Conservation (phyloP, 2,888 invertebrate species). For the Lycaena phlaeas region DNA sequence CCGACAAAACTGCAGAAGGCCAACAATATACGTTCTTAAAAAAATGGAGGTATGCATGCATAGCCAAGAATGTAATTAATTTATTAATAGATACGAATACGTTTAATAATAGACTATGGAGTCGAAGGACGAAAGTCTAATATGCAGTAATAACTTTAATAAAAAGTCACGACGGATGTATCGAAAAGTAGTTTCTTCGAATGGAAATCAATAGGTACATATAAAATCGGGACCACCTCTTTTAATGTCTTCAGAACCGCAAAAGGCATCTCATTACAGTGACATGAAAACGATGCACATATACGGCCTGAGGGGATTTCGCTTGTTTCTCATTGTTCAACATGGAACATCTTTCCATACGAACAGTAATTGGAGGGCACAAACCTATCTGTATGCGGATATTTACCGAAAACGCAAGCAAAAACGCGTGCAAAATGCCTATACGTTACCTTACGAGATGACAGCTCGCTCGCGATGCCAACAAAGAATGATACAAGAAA, state of each 20-base stretch:
- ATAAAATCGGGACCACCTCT: slow-evolving; percentile 6
- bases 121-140: no score
- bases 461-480: slow-evolving; percentile 49
- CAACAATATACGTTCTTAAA: no score
- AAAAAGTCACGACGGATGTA: no score
- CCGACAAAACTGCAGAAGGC: no score
- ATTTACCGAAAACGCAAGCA: slow-evolving; percentile 52
- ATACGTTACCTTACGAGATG: slow-evolving; percentile 41
- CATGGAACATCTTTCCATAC: slow-evolving; percentile 28
- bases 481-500: slow-evolving; percentile 65
- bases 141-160: no score
- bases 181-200: no score
- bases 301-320: slow-evolving; percentile 34
- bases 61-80: no score
- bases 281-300: slow-evolving; percentile 37
- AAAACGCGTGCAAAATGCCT: slow-evolving; percentile 35
- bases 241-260: slow-evolving; percentile 12
- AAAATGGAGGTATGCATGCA: no score
- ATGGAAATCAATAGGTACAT: not conserved
- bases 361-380: slow-evolving; percentile 46
- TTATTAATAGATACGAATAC: no score
- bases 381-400: slow-evolving; percentile 40
- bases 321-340: slow-evolving; percentile 46
- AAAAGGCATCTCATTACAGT: slow-evolving; percentile 39
- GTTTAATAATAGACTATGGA: no score